Conservation (phyloP, 92 coral and sea anemone species). For the Scolanthus callimorphus region DNA sequence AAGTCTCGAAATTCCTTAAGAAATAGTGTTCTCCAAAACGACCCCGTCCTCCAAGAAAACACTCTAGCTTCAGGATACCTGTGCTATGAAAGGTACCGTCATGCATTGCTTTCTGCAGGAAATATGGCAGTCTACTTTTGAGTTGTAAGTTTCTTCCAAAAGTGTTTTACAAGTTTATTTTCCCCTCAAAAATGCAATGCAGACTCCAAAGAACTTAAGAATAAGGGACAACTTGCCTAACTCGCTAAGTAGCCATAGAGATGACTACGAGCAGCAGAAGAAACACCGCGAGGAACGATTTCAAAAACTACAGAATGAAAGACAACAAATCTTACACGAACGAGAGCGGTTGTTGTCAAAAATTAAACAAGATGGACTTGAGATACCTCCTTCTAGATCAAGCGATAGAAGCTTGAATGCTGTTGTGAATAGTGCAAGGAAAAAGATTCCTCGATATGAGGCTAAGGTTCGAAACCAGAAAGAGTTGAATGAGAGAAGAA, state of each 20-base stretch:
- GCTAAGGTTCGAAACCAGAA: slow-evolving; percentile 29
- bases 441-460: slow-evolving; percentile 47
- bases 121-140: too few species aligned
- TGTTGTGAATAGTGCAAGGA: slow-evolving; percentile 38
- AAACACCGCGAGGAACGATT: slow-evolving; percentile 40
- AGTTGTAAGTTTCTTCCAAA: too few species aligned
- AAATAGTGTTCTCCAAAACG: too few species aligned
- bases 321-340: slow-evolving; percentile 58
- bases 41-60: too few species aligned
- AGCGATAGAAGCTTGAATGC: slow-evolving; percentile 23
- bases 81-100: too few species aligned
- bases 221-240: not conserved
- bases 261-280: slow-evolving; percentile 33
- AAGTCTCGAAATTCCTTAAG: too few species aligned
- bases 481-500: slow-evolving; percentile 26
- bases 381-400: slow-evolving; percentile 25
- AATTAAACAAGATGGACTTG: slow-evolving; percentile 13
- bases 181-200: slow-evolving; percentile 9
- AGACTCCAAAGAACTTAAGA: not conserved
- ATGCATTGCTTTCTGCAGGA: too few species aligned
- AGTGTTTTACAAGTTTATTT: not conserved
- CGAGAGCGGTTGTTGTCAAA: slow-evolving; percentile 52
- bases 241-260: slow-evolving; percentile 2
- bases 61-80: too few species aligned
- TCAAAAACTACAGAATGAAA: slow-evolving; percentile 52